Base-by-base conservation (phyloP, 1,140 invertebrate genomes). In the Homarus americanus region DNA sequence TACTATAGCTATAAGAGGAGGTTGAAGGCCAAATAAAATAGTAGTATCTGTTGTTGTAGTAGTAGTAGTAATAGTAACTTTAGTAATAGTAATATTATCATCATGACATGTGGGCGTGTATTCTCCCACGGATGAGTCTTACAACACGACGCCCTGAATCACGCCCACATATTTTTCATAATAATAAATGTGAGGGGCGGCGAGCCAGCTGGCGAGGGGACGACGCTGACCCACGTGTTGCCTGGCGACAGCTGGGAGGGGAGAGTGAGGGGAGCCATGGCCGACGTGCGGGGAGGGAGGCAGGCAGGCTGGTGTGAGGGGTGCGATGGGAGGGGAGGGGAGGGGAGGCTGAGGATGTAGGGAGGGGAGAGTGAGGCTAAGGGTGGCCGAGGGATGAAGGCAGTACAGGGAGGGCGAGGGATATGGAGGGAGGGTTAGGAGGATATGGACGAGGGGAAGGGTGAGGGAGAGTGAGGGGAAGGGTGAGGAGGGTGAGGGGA, bases 191-290 rank as follows among this genome's bases (percentile, higher is more conserved):
- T 40, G 82, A 84, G 82, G 82, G 82, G 2, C 12, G 53, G 82
- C 12, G 34, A 38, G 82, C 32, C 82, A 83, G 82, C 53, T 28
- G 82, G 82, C 69, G 82, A 69, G 53, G 82, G 63, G 82, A 69
- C 58, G 82, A 83, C n/a, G 63, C 63, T 69, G 82, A 38, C 63
- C 82, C 82, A 84, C 66, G 82, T 84, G 82, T 84, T 84, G 82
- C 82, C 82, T 84, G 82, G 82, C 82, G 82, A 84, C 58, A 69
- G 82, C 53, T 66, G 82, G 82, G 63, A 36, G 79, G 32, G 79
- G 79, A 79, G 7, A 41, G 41, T 15, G 41, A 32, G 53, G 40
- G 2, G 44, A 10, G 53, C 9, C 20, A 10, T n/a, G 38, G 76
- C 24, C 7, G 15, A 49, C 36, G 7, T 9, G 4, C 17, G 32